Conservation (phyloP, 35 echinoderm and acorn worm species). For the Ptychodera flava region DNA sequence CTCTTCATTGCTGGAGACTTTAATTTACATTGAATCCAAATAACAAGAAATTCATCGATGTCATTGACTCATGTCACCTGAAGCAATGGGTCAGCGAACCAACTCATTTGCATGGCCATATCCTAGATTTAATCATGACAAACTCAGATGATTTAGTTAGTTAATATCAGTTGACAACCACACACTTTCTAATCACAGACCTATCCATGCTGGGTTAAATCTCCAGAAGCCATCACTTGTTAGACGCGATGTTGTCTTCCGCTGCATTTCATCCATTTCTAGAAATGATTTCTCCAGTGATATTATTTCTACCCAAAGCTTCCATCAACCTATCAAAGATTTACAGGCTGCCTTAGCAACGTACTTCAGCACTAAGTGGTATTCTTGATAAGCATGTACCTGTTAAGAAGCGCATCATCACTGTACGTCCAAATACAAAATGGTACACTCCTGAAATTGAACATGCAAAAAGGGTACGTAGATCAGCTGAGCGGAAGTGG, state of each 20-base stretch:
- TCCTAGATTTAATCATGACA: not conserved
- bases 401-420: not conserved
- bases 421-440: not conserved
- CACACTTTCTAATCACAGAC: conserved; percentile 7
- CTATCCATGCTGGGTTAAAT: not conserved
- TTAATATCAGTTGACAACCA: conserved; percentile 15
- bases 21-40: not conserved
- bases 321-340: conserved; percentile 12
- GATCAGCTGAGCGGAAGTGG: conserved; percentile 13
- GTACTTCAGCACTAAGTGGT: conserved; percentile 11
- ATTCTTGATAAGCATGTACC: conserved; percentile 22
- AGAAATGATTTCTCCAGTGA: not conserved
- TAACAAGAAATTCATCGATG: too few species aligned
- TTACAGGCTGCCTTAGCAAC: not conserved
- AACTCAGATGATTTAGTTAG: not conserved
- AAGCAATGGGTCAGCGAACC: conserved; percentile 5
- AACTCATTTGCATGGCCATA: conserved; percentile 18
- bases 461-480: conserved; percentile 16
- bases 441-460: conserved; percentile 15
- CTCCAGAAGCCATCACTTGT: not conserved
- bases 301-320: not conserved
- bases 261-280: not conserved
- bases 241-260: not conserved
- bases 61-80: too few species aligned
- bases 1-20: not conserved